These are phyloP conservation scores for Orcinus orca DNA, from an alignment of 2,113 vertebrate genomes.

Conservation along the genomic window DNA sequence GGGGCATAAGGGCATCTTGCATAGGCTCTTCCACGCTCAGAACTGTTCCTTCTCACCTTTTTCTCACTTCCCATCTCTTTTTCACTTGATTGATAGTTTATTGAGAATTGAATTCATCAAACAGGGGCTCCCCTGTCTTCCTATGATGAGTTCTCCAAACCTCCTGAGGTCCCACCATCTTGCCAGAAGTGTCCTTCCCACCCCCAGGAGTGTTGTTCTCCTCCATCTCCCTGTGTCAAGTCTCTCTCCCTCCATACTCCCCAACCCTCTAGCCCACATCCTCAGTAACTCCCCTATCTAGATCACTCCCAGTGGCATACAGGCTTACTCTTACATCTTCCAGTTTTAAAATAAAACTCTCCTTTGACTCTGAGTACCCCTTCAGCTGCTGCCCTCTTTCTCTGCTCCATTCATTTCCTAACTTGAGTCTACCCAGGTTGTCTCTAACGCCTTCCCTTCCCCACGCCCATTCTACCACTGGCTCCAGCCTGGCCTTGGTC, in stretches of 20 bases:
- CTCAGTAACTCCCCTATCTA: not conserved
- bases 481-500: not conserved
- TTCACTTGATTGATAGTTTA: not conserved
- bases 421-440: not conserved
- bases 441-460: not conserved
- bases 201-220: no score
- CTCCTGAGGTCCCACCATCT: not conserved
- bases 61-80: not conserved
- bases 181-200: no score
- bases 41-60: not conserved
- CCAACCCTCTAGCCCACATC: rapidly evolving
- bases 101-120: not conserved
- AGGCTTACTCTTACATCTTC: not conserved
- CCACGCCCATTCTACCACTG: not conserved
- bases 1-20: no score
- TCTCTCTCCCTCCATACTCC: not conserved
- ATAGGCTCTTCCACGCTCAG: not conserved
- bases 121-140: not conserved
- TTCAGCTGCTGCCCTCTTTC: not conserved
- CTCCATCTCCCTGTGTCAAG: not conserved
- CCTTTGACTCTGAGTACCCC: not conserved
- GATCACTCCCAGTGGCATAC: not conserved
- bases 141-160: not conserved
- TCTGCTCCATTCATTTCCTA: not conserved
- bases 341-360: not conserved